These are phyloP conservation scores for Alfaro cultratus DNA, from an alignment of 2,797 vertebrate genomes.

Conservation along the genomic window DNA sequence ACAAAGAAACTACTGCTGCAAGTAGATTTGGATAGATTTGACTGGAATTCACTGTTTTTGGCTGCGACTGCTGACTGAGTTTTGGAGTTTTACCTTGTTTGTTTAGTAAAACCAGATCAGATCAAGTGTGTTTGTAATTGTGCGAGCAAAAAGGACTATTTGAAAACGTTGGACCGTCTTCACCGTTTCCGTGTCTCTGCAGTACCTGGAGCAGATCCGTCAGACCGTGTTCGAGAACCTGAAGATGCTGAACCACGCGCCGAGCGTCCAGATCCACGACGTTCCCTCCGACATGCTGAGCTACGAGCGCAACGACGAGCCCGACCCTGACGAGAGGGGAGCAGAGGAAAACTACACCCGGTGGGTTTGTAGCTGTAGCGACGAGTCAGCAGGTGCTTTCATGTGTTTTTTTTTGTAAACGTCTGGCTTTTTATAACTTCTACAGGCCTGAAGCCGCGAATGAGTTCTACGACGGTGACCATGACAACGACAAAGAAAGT, in stretches of 20 bases:
- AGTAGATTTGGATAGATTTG: not conserved
- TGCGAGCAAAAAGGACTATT: not conserved
- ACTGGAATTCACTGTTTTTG: not conserved
- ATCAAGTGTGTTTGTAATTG: not conserved
- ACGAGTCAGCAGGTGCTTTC: too few species aligned
- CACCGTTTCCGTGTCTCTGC: not conserved
- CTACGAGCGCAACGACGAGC: slow-evolving; percentile 93
- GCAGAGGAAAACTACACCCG: slow-evolving; percentile 94
- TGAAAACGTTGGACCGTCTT: not conserved
- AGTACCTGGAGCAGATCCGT: slow-evolving; percentile 99
- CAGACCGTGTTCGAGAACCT: slow-evolving; percentile 97
- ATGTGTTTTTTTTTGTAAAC: not conserved
- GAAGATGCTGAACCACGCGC: slow-evolving; percentile 98
- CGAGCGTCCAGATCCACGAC: slow-evolving; percentile 97
- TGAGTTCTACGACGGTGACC: slow-evolving; percentile 97
- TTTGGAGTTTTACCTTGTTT: not conserved
- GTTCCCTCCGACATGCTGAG: slow-evolving; percentile 94
- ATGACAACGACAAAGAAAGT: slow-evolving; percentile 98
- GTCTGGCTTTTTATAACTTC: not conserved
- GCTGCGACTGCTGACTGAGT: not conserved
- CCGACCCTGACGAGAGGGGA: slow-evolving; percentile 92
- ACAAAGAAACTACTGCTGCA: not conserved
- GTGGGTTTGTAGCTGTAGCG: slow-evolving; percentile 57
- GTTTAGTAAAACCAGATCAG: not conserved
- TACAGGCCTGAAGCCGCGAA: slow-evolving; percentile 93